phyloP scores from a whole-genome alignment of 1,140 invertebrate species.

The Atopsyche davidsoni region DNA sequence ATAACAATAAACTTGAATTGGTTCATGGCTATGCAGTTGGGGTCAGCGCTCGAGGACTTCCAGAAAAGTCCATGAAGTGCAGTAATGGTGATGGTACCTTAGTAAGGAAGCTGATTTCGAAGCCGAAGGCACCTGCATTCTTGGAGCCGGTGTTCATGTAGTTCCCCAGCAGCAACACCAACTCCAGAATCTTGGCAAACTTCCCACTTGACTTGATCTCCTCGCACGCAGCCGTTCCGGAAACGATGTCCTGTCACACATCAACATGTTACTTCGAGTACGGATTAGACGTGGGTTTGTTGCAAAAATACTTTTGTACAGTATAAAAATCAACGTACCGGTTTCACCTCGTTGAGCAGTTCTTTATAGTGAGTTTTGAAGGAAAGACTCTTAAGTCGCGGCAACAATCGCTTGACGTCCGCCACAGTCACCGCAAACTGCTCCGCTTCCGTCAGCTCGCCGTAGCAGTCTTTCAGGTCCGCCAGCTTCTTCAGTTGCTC shows the following conservation, averaged over 20 bases:
- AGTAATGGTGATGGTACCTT: no score
- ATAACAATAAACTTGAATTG: constrained; percentile 20
- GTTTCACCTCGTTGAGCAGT: constrained; percentile 74
- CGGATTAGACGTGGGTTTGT: no score
- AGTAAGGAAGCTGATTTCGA: constrained; percentile 93
- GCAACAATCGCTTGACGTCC: constrained; percentile 81
- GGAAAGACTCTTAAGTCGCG: constrained; percentile 81
- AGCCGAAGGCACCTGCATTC: constrained; percentile 90
- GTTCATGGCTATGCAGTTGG: no score
- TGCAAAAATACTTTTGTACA: no score
- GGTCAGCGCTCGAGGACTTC: no score
- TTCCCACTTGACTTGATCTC: constrained; percentile 87
- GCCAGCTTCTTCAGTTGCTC: constrained; percentile 82
- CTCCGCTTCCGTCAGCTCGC: constrained; percentile 86
- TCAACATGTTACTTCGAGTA: no score
- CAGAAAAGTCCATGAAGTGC: no score
- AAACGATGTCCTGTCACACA: constrained; percentile 75
- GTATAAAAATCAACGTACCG: constrained; percentile 67
- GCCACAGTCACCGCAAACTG: constrained; percentile 91
- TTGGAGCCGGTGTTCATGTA: constrained; percentile 92
- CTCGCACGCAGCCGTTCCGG: constrained; percentile 91
- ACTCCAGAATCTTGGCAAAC: constrained; percentile 83
- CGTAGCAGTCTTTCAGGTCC: constrained; percentile 68
- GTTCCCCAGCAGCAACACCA: constrained; percentile 88
- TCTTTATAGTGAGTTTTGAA: constrained; percentile 78